Conservation (phyloP, 2,888 invertebrate species). For the Leucophenga maculata region DNA sequence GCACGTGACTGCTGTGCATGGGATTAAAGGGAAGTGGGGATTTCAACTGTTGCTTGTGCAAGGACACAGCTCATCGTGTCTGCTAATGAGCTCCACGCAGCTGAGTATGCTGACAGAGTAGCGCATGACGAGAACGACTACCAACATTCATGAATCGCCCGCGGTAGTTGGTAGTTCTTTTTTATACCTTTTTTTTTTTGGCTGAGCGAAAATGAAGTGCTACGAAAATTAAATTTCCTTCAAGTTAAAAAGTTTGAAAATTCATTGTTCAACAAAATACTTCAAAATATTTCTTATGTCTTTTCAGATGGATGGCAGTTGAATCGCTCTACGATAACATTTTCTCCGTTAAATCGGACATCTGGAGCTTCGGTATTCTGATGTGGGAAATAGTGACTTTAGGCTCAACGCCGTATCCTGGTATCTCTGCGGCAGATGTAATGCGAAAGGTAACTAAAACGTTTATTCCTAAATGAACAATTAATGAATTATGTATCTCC, state of each 20-base stretch:
- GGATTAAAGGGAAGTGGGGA: not conserved
- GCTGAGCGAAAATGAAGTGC: too few relatives aligned
- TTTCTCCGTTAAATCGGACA: constrained; percentile 93
- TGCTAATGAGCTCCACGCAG: constrained; percentile 1
- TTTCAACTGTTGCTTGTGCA: not conserved
- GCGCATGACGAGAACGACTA: not conserved
- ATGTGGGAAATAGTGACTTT: constrained; percentile 97
- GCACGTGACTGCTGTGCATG: not conserved
- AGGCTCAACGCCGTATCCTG: constrained; percentile 95
- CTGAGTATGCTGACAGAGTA: not conserved
- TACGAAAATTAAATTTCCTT: too few relatives aligned
- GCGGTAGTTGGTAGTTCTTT: too few relatives aligned
- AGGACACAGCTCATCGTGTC: constrained; percentile 1
- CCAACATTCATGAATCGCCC: too few relatives aligned
- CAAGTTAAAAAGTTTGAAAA: too few relatives aligned
- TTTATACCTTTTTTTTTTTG: too few relatives aligned
- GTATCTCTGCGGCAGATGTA: constrained; percentile 91
- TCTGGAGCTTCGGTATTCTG: constrained; percentile 95
- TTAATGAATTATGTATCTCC: not conserved
- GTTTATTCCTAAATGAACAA: not conserved
- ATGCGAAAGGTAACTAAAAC: constrained; percentile 83
- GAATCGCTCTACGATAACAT: constrained; percentile 95
- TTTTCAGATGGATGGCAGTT: constrained; percentile 92
- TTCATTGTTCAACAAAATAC: too few relatives aligned
- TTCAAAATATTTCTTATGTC: not conserved